phyloP scores from a whole-genome alignment of 2,113 vertebrate species.

The Eolophus roseicapilla region DNA sequence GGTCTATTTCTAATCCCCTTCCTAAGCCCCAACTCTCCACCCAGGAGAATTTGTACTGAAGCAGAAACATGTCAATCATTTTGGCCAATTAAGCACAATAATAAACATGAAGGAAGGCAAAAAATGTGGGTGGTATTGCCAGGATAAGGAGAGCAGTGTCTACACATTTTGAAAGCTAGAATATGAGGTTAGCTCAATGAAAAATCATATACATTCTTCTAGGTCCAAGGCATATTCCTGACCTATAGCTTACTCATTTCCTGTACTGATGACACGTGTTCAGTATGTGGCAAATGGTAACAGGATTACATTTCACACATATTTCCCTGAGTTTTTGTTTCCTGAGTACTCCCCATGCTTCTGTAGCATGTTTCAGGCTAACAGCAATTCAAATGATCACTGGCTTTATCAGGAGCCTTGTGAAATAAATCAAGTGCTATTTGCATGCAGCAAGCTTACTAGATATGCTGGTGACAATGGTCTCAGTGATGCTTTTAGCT shows the following conservation, averaged over 20 bases:
- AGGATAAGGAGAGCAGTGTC: not conserved
- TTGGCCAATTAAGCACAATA: slow-evolving; percentile 24
- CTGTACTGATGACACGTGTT: not conserved
- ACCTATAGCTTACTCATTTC: slow-evolving; percentile 27
- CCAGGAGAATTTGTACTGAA: slow-evolving; percentile 14
- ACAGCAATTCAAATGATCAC: not conserved
- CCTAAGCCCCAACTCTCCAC: not conserved
- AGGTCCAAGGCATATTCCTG: not conserved
- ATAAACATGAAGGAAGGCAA: slow-evolving; percentile 2
- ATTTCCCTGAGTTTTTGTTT: slow-evolving; percentile 30
- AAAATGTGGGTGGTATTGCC: not conserved
- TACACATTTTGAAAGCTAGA: not conserved
- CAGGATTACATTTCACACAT: slow-evolving; percentile 48
- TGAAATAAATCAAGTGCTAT: slow-evolving; percentile 19
- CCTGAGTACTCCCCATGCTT: not conserved
- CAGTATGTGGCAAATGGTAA: slow-evolving; percentile 22
- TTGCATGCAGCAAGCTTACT: slow-evolving; percentile 13
- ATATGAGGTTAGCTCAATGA: slow-evolving; percentile 9
- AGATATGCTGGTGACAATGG: not conserved
- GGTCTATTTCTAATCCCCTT: not conserved
- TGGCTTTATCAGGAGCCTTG: not conserved
- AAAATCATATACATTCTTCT: not conserved
- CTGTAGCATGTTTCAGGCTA: not conserved
- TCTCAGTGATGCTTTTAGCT: not conserved
- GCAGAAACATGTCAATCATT: slow-evolving; percentile 22